A percentile compares a stretch with the other conserved stretches of the same genome.
Evolutionary conservation across 2,797 vertebrate genomes (phyloP).

Genomic region (Sebastes nivosus): DNA sequence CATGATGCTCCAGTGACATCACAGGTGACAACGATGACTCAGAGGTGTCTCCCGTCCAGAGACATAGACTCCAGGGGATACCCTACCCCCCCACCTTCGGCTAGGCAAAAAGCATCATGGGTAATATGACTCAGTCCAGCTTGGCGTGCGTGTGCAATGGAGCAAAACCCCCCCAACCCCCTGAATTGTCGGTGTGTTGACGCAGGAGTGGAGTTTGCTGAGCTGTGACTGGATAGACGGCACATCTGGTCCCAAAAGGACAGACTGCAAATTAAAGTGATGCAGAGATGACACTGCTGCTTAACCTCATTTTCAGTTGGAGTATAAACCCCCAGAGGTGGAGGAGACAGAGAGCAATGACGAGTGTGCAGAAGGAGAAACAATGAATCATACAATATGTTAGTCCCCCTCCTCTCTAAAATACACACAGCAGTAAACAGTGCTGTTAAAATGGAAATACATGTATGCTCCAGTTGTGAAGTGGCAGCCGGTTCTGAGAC

Average conservation of each 20-base stretch:
- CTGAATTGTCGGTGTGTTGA: neutral
- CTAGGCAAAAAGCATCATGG: constrained; percentile 61
- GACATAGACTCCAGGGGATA: constrained; percentile 44
- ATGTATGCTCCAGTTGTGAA: constrained; percentile 27
- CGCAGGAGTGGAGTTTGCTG: neutral
- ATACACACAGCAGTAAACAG: constrained; percentile 15
- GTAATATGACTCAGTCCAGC: constrained; percentile 57
- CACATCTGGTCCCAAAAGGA: neutral
- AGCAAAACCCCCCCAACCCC: neutral
- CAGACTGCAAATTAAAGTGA: constrained; percentile 12
- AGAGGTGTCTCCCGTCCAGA: constrained; percentile 48
- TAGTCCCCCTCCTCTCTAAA: neutral
- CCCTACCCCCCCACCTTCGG: constrained; percentile 25
- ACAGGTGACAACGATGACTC: constrained; percentile 66
- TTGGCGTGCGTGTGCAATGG: neutral
- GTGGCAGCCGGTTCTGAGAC: constrained; percentile 14
- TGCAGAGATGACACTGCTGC: neutral
- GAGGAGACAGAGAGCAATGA: constrained; percentile 6
- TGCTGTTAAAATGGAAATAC: constrained; percentile 55
- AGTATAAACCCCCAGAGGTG: constrained; percentile 7
- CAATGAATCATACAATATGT: constrained; percentile 34
- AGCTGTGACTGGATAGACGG: neutral
- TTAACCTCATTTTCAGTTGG: constrained; percentile 26
- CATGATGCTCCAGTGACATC: constrained; percentile 39
- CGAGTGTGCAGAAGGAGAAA: constrained; percentile 10